Evolutionary conservation across 2,888 invertebrate genomes (phyloP).

Genomic region (Drosophila meridiana): DNA sequence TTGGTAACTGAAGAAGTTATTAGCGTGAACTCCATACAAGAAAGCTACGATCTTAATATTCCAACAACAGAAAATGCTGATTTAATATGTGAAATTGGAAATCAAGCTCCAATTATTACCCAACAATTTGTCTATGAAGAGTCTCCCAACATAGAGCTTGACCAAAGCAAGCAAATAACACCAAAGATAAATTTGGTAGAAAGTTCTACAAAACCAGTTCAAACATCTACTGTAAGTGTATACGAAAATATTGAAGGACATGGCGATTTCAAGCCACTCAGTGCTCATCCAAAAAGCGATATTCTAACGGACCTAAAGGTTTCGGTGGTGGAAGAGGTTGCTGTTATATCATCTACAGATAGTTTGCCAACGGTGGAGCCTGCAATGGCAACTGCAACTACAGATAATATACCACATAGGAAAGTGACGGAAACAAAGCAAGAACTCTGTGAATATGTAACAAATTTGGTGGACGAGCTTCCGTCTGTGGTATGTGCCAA

Average conservation of each 20-base stretch:
- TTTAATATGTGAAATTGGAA: slow-evolving; percentile 44
- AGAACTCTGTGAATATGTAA: slow-evolving; percentile 63
- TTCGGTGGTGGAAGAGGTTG: slow-evolving; percentile 71
- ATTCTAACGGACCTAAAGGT: slow-evolving; percentile 63
- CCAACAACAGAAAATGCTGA: slow-evolving; percentile 55
- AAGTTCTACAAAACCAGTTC: slow-evolving; percentile 41
- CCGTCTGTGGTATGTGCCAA: slow-evolving; percentile 41
- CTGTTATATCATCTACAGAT: slow-evolving; percentile 51
- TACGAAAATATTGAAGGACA: slow-evolving; percentile 71
- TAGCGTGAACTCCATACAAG: slow-evolving; percentile 67
- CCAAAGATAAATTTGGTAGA: slow-evolving; percentile 33
- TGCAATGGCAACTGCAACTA: slow-evolving; percentile 19
- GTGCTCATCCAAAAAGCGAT: slow-evolving; percentile 33
- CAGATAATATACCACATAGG: slow-evolving; percentile 35
- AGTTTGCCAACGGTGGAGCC: slow-evolving; percentile 32
- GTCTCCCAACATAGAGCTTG: slow-evolving; percentile 25
- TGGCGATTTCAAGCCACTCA: slow-evolving; percentile 61
- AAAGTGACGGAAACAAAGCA: slow-evolving; percentile 64
- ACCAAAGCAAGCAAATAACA: background rate
- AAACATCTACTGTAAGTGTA: slow-evolving; percentile 61
- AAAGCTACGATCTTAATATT: slow-evolving; percentile 67
- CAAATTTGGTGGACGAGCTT: slow-evolving; percentile 13
- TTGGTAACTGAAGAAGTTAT: slow-evolving; percentile 75
- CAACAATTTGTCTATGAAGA: slow-evolving; percentile 69
- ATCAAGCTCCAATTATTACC: slow-evolving; percentile 62